Evolutionary conservation across 2,797 vertebrate genomes (phyloP).

Genomic region (Onychomys arenicola): DNA sequence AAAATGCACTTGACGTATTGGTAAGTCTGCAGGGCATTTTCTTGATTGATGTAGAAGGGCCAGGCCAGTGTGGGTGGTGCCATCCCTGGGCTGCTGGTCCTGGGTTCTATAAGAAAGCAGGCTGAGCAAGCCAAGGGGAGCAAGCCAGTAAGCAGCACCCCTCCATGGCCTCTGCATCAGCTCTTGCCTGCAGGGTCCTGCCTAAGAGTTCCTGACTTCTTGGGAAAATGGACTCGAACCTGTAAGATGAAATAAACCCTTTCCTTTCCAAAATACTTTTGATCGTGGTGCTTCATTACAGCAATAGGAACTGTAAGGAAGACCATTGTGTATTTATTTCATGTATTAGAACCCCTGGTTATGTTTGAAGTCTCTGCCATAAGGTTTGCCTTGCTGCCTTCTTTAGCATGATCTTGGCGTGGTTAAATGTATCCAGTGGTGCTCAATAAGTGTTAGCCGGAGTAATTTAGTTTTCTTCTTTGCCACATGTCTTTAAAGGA

Average conservation of each 20-base stretch:
- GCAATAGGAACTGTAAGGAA: background rate
- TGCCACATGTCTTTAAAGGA: background rate
- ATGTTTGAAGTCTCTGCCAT: background rate
- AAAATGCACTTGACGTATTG: background rate
- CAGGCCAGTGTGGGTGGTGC: background rate
- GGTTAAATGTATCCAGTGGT: background rate
- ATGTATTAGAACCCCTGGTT: background rate
- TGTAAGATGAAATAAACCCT: background rate
- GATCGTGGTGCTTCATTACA: background rate
- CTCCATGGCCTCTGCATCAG: background rate
- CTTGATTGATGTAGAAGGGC: background rate
- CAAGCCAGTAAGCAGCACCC: background rate
- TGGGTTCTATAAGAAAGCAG: background rate
- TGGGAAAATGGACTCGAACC: background rate
- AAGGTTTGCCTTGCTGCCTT: background rate
- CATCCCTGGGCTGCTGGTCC: too few species aligned
- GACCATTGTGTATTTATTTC: background rate
- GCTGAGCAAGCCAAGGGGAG: background rate
- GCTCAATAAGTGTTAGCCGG: background rate
- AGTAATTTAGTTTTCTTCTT: conserved; percentile 31
- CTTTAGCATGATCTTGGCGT: background rate
- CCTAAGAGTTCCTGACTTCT: background rate
- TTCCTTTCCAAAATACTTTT: background rate
- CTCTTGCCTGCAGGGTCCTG: background rate
- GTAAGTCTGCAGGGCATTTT: background rate